phyloP scores from a whole-genome alignment of 2,888 invertebrate genomes.

The Campoplex nolae region DNA sequence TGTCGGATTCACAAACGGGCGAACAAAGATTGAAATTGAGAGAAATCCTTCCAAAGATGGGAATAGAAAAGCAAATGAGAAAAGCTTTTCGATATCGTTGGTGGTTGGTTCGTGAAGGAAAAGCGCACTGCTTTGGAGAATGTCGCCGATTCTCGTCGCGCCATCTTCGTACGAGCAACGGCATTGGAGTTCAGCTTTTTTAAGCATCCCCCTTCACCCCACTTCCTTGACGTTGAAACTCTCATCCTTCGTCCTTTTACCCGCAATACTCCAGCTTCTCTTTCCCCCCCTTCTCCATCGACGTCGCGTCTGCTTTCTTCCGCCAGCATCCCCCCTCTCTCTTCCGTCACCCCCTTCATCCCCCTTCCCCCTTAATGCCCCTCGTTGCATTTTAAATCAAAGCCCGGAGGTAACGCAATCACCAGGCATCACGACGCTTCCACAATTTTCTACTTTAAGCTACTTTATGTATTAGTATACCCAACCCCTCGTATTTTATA shows the following conservation, averaged over 20 bases:
- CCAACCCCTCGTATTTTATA: slow-evolving; percentile 66
- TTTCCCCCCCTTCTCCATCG: slow-evolving; percentile 16
- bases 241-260: slow-evolving; percentile 65
- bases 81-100: slow-evolving; percentile 19
- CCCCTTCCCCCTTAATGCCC: slow-evolving; percentile 73
- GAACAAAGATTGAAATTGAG: slow-evolving; percentile 40
- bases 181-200: slow-evolving; percentile 58
- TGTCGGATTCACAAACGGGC: neutral
- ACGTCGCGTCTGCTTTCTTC: slow-evolving; percentile 34
- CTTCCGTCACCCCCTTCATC: slow-evolving; percentile 37
- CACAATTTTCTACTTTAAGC: slow-evolving; percentile 85
- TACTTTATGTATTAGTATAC: slow-evolving; percentile 84
- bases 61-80: slow-evolving; percentile 26
- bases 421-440: slow-evolving; percentile 85
- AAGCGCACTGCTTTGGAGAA: slow-evolving; percentile 43
- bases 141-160: slow-evolving; percentile 32
- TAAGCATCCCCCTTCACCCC: slow-evolving; percentile 35
- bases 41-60: slow-evolving; percentile 19
- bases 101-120: slow-evolving; percentile 28
- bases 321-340: neutral
- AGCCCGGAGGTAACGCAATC: slow-evolving; percentile 85
- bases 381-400: slow-evolving; percentile 85
- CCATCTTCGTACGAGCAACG: slow-evolving; percentile 51
- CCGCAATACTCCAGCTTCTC: slow-evolving; percentile 64
- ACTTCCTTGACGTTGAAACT: slow-evolving; percentile 47